phyloP scores from a whole-genome alignment of 2,797 vertebrate genomes.

The Sebastes iracundus region DNA sequence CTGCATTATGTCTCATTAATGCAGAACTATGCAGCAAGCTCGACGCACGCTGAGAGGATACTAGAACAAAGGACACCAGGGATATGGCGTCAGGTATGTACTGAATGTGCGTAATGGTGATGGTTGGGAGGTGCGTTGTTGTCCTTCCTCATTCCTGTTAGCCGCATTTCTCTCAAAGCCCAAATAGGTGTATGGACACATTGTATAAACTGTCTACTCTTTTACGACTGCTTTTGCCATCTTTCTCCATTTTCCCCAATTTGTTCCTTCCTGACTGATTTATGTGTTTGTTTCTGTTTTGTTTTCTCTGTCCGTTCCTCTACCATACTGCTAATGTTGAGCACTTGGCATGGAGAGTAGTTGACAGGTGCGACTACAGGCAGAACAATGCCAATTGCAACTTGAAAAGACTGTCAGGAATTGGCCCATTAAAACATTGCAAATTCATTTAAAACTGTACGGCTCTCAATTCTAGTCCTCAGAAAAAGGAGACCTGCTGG shows the following conservation, averaged over 20 bases:
- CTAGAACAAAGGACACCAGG: slow-evolving; percentile 36
- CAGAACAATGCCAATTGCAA: slow-evolving; percentile 3
- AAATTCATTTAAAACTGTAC: neutral
- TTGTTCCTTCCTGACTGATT: neutral
- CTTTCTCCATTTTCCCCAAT: neutral
- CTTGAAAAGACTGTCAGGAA: slow-evolving; percentile 19
- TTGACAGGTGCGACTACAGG: slow-evolving; percentile 2
- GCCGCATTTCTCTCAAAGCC: neutral
- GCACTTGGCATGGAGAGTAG: slow-evolving; percentile 13
- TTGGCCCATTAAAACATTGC: slow-evolving; percentile 2
- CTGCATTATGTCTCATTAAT: slow-evolving; percentile 73
- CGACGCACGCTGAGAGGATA: slow-evolving; percentile 12
- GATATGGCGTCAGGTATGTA: neutral
- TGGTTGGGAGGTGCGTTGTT: neutral
- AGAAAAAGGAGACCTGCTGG: neutral
- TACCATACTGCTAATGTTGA: neutral
- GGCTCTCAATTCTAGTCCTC: neutral
- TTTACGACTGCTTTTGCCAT: neutral
- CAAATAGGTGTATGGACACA: neutral
- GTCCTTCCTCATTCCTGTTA: neutral
- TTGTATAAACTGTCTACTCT: neutral
- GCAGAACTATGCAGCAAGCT: slow-evolving; percentile 51
- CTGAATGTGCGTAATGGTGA: neutral
- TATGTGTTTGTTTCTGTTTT: neutral
- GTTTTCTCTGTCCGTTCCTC: neutral